Percentiles rank a stretch among this genome's conserved stretches.
Evolutionary conservation across 2,888 invertebrate genomes (phyloP).

Genomic region (Drosophila algonquin): DNA sequence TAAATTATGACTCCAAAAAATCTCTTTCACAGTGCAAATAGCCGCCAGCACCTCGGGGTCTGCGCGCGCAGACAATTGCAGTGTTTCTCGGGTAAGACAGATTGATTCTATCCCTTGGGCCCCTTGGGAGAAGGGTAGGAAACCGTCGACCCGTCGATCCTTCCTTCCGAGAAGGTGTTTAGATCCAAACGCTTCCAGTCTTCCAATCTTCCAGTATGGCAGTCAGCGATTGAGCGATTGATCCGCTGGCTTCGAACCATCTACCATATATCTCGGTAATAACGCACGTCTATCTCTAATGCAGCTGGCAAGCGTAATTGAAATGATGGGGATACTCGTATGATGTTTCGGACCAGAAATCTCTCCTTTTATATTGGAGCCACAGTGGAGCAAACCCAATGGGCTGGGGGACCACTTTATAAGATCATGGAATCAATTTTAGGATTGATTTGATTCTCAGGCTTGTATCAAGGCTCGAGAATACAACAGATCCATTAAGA

Average conservation of each 20-base stretch:
- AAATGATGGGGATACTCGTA: conserved; percentile 48
- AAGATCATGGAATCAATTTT: neutral
- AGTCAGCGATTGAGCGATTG: conserved; percentile 23
- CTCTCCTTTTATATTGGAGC: neutral
- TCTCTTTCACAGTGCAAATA: conserved; percentile 66
- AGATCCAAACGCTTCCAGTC: conserved; percentile 81
- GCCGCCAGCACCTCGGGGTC: conserved; percentile 73
- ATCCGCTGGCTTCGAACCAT: conserved; percentile 11
- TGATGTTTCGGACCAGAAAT: neutral
- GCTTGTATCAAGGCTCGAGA: too few relatives aligned
- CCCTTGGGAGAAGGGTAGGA: neutral
- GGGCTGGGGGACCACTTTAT: too few relatives aligned
- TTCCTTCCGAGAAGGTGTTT: conserved; percentile 80
- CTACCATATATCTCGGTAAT: conserved; percentile 37
- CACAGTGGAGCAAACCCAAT: conserved; percentile 50
- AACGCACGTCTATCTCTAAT: conserved; percentile 45
- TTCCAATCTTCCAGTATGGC: neutral
- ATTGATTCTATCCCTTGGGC: conserved; percentile 10
- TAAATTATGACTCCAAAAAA: conserved; percentile 61
- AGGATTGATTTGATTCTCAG: too few relatives aligned
- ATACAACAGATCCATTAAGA: neutral
- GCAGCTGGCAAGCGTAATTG: conserved; percentile 55
- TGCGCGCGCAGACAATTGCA: conserved; percentile 53
- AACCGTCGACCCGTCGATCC: conserved; percentile 30
- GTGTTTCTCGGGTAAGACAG: conserved; percentile 4